Percentiles rank a stretch among this genome's conserved stretches.
These are phyloP conservation scores for Sparus aurata DNA, from an alignment of 2,797 vertebrate genomes.

Conservation along the genomic window DNA sequence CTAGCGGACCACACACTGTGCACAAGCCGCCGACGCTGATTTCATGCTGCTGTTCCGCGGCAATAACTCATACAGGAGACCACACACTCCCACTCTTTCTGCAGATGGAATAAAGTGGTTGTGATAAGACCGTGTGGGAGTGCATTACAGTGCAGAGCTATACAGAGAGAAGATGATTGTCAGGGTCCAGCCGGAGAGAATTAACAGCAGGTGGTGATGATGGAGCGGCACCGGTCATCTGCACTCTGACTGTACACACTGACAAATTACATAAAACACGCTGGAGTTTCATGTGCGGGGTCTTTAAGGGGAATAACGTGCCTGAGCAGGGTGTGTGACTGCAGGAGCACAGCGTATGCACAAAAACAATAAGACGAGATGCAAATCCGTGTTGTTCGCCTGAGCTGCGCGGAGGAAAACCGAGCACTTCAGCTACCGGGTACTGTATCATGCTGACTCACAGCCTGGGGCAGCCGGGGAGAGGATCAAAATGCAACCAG, in stretches of 20 bases:
- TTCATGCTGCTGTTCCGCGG: slow-evolving; percentile 77
- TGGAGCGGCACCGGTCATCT: slow-evolving; percentile 53
- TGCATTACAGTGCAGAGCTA: slow-evolving; percentile 58
- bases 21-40: slow-evolving; percentile 74
- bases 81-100: slow-evolving; percentile 74
- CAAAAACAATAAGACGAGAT: slow-evolving; percentile 44
- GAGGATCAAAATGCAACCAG: slow-evolving; percentile 57
- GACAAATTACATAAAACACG: slow-evolving; percentile 38
- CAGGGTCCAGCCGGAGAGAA: slow-evolving; percentile 57
- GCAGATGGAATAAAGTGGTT: slow-evolving; percentile 74
- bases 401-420: slow-evolving; percentile 39
- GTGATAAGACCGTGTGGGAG: slow-evolving; percentile 77
- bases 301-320: slow-evolving; percentile 1
- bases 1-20: slow-evolving; percentile 75
- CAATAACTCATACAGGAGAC: slow-evolving; percentile 77
- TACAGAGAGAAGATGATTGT: slow-evolving; percentile 62
- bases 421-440: slow-evolving; percentile 55
- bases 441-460: slow-evolving; percentile 70
- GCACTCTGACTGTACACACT: slow-evolving; percentile 20
- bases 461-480: slow-evolving; percentile 35
- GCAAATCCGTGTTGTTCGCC: slow-evolving; percentile 30
- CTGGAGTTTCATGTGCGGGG: background rate
- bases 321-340: slow-evolving; percentile 6
- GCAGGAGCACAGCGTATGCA: background rate
- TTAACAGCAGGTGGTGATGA: slow-evolving; percentile 62